Conservation (phyloP, 2,113 vertebrate genomes). For the Gorsachius goisagi region DNA sequence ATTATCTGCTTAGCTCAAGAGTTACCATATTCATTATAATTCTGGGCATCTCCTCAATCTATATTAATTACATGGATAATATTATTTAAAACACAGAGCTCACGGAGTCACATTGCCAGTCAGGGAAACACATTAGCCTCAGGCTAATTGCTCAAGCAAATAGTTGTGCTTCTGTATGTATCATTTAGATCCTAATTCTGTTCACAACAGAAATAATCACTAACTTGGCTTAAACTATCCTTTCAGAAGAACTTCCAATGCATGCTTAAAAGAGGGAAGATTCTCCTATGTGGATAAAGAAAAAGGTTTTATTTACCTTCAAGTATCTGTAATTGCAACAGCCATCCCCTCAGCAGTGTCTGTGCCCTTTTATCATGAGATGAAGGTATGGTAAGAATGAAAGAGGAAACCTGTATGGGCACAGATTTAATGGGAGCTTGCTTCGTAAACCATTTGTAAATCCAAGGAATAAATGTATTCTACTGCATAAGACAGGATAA, state of each 20-base stretch:
- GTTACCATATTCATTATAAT: conserved; percentile 48
- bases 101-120: neutral
- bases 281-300: neutral
- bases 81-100: conserved; percentile 34
- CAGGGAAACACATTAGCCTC: conserved; percentile 27
- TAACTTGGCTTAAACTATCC: neutral
- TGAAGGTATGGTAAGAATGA: neutral
- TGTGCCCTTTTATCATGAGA: neutral
- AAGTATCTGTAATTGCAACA: neutral
- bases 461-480: neutral
- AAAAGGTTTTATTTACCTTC: neutral
- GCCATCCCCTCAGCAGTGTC: neutral
- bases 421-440: neutral
- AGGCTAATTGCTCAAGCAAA: conserved; percentile 1
- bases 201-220: neutral
- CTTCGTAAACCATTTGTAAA: neutral
- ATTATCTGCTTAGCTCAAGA: conserved; percentile 47
- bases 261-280: neutral
- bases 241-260: neutral
- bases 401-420: neutral
- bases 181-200: neutral
- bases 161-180: neutral
- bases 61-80: conserved; percentile 50
- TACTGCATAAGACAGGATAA: neutral
- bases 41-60: conserved; percentile 52